These are phyloP conservation scores for Bedellia somnulentella DNA, from an alignment of 2,888 invertebrate species.

Conservation along the genomic window DNA sequence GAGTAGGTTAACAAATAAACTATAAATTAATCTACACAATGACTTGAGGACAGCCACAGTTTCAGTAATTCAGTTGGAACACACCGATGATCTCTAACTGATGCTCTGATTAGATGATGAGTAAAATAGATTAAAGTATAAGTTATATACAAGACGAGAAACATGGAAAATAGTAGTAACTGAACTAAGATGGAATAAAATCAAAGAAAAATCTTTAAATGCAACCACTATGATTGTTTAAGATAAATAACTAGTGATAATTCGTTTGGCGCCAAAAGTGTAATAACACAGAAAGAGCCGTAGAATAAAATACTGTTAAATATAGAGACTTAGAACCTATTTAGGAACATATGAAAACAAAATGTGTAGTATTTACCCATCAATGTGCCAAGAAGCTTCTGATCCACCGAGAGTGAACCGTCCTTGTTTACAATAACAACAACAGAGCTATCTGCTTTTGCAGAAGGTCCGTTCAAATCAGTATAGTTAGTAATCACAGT, in stretches of 20 bases:
- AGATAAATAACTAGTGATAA: not conserved
- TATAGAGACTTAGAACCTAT: conserved; percentile 1
- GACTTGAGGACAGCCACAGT: too few relatives aligned
- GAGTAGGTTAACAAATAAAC: too few relatives aligned
- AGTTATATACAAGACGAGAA: too few relatives aligned
- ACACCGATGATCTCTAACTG: too few relatives aligned
- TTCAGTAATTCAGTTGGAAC: too few relatives aligned
- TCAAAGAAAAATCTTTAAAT: too few relatives aligned
- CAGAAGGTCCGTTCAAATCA: conserved; percentile 52
- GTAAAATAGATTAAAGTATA: too few relatives aligned
- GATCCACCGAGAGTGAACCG: conserved; percentile 81
- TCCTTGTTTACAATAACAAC: conserved; percentile 86
- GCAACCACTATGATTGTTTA: not conserved
- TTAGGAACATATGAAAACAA: conserved; percentile 6
- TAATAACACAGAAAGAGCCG: conserved; percentile 4
- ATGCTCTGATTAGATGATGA: too few relatives aligned
- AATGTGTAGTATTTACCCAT: conserved; percentile 65
- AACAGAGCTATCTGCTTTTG: conserved; percentile 69
- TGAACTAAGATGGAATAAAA: too few relatives aligned
- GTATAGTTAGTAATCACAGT: conserved; percentile 58
- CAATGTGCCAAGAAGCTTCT: conserved; percentile 75
- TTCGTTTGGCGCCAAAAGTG: conserved; percentile 13
- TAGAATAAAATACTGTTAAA: too few relatives aligned
- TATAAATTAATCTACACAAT: too few relatives aligned
- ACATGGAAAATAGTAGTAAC: too few relatives aligned